These are phyloP conservation scores for Callinectes sapidus DNA, from an alignment of 2,888 invertebrate species.

Conservation along the genomic window DNA sequence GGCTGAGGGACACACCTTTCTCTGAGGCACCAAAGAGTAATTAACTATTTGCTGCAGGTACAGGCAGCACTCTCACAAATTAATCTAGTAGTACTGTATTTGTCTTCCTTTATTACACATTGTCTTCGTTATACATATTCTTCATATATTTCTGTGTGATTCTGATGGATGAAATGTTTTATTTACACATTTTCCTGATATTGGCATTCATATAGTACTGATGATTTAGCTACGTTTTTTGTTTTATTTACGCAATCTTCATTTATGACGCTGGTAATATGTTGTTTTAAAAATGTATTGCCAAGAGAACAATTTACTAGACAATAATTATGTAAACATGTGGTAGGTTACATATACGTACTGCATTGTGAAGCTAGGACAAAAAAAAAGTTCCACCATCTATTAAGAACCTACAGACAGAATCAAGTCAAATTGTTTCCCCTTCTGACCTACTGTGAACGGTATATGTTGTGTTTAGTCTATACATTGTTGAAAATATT, in stretches of 20 bases:
- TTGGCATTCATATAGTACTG: background rate
- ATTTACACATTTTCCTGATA: background rate
- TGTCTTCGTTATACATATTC: background rate
- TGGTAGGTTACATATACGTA: slow-evolving; percentile 11
- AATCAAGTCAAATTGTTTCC: background rate
- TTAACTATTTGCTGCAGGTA: background rate
- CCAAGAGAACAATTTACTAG: background rate
- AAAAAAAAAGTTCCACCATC: background rate
- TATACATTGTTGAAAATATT: background rate
- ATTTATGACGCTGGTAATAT: background rate
- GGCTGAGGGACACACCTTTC: background rate
- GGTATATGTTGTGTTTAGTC: background rate
- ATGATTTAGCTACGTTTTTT: background rate
- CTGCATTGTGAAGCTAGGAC: background rate
- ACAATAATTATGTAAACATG: background rate
- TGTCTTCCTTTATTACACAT: background rate
- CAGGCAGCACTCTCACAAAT: slow-evolving; percentile 36
- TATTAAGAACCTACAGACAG: background rate
- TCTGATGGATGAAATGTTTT: background rate
- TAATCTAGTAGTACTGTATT: slow-evolving; percentile 38
- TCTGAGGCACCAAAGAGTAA: slow-evolving; percentile 26
- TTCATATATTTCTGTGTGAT: background rate
- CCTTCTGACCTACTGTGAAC: background rate
- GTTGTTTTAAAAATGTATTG: background rate
- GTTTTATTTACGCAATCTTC: background rate